Conservation (phyloP, 2,797 vertebrate species). For the Pyrocephalus nanus region DNA sequence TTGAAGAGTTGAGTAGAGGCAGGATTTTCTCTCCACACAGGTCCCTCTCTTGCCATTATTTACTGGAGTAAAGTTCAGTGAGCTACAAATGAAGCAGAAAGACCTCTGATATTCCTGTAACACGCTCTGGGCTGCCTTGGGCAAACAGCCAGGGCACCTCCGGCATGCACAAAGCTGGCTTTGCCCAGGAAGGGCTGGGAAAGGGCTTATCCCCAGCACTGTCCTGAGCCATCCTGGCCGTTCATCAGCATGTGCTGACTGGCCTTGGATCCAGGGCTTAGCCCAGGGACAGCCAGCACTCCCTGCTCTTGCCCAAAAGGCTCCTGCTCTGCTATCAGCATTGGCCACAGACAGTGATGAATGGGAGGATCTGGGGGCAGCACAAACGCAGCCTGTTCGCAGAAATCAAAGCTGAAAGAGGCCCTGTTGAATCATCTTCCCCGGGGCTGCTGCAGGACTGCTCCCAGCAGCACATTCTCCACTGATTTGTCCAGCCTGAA, state of each 20-base stretch:
- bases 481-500: not conserved
- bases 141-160: not conserved
- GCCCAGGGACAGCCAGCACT: not conserved
- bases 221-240: accelerated
- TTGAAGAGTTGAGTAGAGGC: accelerated
- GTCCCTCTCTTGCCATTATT: not conserved
- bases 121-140: not conserved
- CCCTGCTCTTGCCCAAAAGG: not conserved
- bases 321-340: not conserved
- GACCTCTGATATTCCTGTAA: not conserved
- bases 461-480: not conserved
- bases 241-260: not conserved
- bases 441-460: not conserved
- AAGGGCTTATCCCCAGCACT: not conserved
- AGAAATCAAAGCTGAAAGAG: not conserved
- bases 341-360: not conserved
- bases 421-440: not conserved
- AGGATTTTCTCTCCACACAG: not conserved
- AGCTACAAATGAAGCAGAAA: not conserved
- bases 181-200: not conserved
- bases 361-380: not conserved
- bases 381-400: not conserved
- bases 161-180: not conserved
- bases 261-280: not conserved
- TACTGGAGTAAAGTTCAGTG: slow-evolving; percentile 51